Conservation (phyloP, 2,888 invertebrate species). For the Omphaloscelis lunosa region DNA sequence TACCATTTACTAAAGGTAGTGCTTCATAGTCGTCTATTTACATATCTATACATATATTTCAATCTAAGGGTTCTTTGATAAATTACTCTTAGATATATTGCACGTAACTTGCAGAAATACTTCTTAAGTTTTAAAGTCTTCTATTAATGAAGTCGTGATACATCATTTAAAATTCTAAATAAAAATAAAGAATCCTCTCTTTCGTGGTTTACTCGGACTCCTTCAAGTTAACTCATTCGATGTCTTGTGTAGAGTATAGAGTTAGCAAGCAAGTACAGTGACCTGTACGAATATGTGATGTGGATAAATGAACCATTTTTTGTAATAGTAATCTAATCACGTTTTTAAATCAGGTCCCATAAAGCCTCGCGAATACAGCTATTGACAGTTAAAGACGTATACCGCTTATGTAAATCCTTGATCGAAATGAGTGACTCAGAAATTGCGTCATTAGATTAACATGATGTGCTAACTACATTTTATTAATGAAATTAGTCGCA, state of each 20-base stretch:
- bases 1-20: no score
- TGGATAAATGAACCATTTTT: background rate
- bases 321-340: background rate
- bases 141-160: slow-evolving; percentile 1
- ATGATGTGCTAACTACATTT: background rate
- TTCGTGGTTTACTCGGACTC: background rate
- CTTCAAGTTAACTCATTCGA: background rate
- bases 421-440: slow-evolving; percentile 9
- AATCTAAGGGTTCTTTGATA: background rate
- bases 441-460: slow-evolving; percentile 16
- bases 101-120: background rate
- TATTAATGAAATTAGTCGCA: slow-evolving; percentile 16
- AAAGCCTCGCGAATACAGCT: background rate
- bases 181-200: background rate
- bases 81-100: background rate
- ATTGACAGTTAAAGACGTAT: background rate
- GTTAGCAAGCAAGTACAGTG: background rate
- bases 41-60: background rate
- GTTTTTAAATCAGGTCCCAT: background rate
- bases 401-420: slow-evolving; percentile 13
- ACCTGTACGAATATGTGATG: background rate
- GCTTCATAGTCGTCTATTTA: background rate
- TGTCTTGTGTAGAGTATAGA: background rate
- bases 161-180: slow-evolving; percentile 5
- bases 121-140: background rate